phyloP scores from a whole-genome alignment of 1,140 invertebrate species.

The Dendrolimus punctatus region DNA sequence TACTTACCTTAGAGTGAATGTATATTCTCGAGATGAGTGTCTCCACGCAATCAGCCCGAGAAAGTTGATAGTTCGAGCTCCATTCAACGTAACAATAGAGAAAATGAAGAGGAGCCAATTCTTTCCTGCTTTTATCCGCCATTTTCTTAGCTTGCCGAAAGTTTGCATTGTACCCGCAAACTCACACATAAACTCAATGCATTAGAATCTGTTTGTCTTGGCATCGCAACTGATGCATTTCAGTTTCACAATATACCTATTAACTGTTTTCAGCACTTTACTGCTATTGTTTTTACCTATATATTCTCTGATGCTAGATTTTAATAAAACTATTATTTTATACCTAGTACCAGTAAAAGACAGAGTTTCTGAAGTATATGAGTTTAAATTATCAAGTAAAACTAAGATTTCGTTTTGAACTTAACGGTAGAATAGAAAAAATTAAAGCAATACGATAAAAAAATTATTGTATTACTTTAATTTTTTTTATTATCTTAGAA shows the following conservation, averaged over 20 bases:
- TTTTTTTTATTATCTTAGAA: too few relatives aligned
- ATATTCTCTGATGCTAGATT: conserved; percentile 1
- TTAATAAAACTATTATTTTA: conserved; percentile 3
- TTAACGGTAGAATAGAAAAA: too few relatives aligned
- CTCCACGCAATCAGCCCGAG: conserved; percentile 64
- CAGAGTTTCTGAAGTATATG: neutral
- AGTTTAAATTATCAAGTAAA: too few relatives aligned
- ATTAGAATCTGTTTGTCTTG: conserved; percentile 60
- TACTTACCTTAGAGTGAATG: conserved; percentile 50
- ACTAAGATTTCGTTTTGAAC: too few relatives aligned
- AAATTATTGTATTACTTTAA: too few relatives aligned
- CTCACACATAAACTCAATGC: conserved; percentile 43
- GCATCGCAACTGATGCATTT: conserved; percentile 43
- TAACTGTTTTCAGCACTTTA: conserved; percentile 30
- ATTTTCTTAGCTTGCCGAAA: conserved; percentile 59
- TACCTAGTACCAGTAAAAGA: conserved; percentile 1
- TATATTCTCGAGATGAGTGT: conserved; percentile 61
- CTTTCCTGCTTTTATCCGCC: conserved; percentile 58
- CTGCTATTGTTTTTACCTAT: conserved; percentile 12
- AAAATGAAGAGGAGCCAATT: conserved; percentile 69
- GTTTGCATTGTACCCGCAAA: conserved; percentile 50
- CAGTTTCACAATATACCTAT: conserved; percentile 39
- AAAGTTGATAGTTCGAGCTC: conserved; percentile 66
- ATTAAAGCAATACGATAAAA: too few relatives aligned
- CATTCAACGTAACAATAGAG: conserved; percentile 68